phyloP scores from a whole-genome alignment of 1,140 invertebrate species.

The Probaryconus sp. region DNA sequence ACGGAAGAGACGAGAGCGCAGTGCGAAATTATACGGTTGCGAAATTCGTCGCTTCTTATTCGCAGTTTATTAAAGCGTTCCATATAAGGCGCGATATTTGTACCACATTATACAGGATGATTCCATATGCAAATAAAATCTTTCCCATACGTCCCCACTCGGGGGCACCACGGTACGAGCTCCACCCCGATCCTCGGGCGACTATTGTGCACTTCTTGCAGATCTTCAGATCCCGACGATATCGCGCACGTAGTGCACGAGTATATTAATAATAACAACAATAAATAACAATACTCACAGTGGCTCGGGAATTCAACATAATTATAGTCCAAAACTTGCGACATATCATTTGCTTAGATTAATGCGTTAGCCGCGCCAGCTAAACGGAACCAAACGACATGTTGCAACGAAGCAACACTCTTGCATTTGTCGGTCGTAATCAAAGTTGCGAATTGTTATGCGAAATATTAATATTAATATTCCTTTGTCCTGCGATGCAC shows the following conservation, averaged over 20 bases:
- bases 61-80: conserved; percentile 13
- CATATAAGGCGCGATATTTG: conserved; percentile 58
- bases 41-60: conserved; percentile 2
- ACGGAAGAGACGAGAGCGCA: no score
- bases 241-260: conserved; percentile 51
- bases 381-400: conserved; percentile 45
- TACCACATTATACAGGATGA: conserved; percentile 68
- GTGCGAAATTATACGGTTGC: no score
- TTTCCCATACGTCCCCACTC: conserved; percentile 56
- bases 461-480: conserved; percentile 38
- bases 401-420: conserved; percentile 36
- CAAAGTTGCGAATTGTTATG: conserved; percentile 41
- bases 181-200: conserved; percentile 75
- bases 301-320: conserved; percentile 71
- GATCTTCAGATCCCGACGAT: conserved; percentile 49
- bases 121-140: conserved; percentile 74
- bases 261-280: conserved; percentile 71
- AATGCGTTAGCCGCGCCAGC: conserved; percentile 43
- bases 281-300: conserved; percentile 63
- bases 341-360: conserved; percentile 66
- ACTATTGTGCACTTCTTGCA: conserved; percentile 68
- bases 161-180: conserved; percentile 62
- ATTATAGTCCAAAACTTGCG: conserved; percentile 68
- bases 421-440: conserved; percentile 43
- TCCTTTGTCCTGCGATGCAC: conserved; percentile 2